Evolutionary conservation across 2,888 invertebrate species (phyloP), one percentile per base, ranked within the genome.

Genomic region (Amphipyra tragopoginis): DNA sequence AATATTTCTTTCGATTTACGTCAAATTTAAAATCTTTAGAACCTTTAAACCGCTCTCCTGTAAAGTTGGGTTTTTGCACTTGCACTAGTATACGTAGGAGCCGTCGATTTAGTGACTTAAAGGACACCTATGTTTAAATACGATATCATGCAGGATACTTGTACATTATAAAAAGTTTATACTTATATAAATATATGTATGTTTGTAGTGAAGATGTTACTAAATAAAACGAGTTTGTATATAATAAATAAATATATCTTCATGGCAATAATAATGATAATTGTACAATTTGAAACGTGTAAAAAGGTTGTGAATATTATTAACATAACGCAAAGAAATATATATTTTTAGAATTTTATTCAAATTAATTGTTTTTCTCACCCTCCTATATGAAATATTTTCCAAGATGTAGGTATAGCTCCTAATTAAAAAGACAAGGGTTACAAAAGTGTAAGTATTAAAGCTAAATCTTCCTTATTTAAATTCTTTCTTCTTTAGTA

Each of bases 281-380:
- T 55, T 34, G 39, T 34, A 43, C 45, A 58, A 38, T 36, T 43
- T 33, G n/a, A 21, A 14, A 38, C 34, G 15, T 44, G 36, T 57
- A 33, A 48, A 54, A 53, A 44, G 62, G 59, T 68, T 77, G 59
- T 75, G 71, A 70, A 63, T 70, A 69, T 44, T 26, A 21, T 6
- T 38, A 26, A 54, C 3, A 14, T 56, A 60, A 34, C 8, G 14
- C 0, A 54, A 64, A 45, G 40, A 57, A 61, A 44, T 65, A 69
- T 77, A 75, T 66, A 62, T 78, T 65, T 74, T 58, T 47, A 0
- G 7, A 56, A 15, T 45, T 60, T 48, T 33, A 51, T 11, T 34
- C 0, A 14, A n/a, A 9, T 11, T 1, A 6, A 21, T 44, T 10
- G 26, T 61, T 75, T 65, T 49, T 39, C 0, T 54, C 36, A 11